Conservation (phyloP, 2,888 invertebrate species). For the Noctua janthina region DNA sequence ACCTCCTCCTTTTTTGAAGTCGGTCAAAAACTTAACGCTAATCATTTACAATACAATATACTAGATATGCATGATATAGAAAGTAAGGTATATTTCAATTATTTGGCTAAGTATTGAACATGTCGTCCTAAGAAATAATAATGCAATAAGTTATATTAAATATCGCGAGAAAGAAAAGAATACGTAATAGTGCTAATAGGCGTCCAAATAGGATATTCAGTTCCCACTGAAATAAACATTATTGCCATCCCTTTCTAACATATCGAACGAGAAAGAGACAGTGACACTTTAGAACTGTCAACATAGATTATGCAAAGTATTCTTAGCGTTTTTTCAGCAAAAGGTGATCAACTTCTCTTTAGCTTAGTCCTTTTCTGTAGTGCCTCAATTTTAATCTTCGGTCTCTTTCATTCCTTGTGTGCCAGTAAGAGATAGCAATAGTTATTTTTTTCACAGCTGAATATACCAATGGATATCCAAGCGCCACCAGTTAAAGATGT, state of each 20-base stretch:
- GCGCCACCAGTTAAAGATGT: conserved; percentile 10
- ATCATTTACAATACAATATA: conserved; percentile 47
- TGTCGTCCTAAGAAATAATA: conserved; percentile 40
- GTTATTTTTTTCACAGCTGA: not conserved
- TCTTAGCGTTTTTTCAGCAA: not conserved
- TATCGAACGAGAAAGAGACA: not conserved
- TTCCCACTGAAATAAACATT: not conserved
- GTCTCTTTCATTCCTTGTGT: not conserved
- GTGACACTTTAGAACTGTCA: not conserved
- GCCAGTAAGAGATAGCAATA: conserved; percentile 23
- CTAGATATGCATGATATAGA: conserved; percentile 59
- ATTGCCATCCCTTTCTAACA: conserved; percentile 22
- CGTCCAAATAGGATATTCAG: not conserved
- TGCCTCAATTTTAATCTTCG: not conserved
- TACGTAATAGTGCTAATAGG: conserved; percentile 2
- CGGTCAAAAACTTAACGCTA: conserved; percentile 51
- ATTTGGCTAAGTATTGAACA: conserved; percentile 61
- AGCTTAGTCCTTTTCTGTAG: not conserved
- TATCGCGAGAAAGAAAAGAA: conserved; percentile 1
- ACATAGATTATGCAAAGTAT: not conserved
- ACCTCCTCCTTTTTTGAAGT: conserved; percentile 26
- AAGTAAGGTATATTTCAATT: conserved; percentile 59
- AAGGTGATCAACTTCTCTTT: not conserved
- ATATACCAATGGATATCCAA: not conserved
- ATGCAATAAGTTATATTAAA: conserved; percentile 42